Conservation (phyloP, 2,797 vertebrate genomes). For the Myripristis jacobus region DNA sequence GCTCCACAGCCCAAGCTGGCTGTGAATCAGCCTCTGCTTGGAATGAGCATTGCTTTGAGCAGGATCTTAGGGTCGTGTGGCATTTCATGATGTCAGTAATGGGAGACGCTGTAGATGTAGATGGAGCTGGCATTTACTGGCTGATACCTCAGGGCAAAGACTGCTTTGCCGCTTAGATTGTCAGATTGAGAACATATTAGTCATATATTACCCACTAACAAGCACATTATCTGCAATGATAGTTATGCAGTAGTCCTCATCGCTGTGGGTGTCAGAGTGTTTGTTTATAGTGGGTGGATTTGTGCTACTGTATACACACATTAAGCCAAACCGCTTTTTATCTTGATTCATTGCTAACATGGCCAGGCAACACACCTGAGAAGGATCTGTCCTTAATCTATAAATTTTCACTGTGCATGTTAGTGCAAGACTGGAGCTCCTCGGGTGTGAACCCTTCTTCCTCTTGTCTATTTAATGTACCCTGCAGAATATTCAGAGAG, state of each 20-base stretch:
- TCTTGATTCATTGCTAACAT: constrained; percentile 22
- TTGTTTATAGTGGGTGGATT: constrained; percentile 37
- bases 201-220: constrained; percentile 39
- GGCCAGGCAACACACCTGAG: constrained; percentile 36
- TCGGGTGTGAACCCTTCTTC: constrained; percentile 50
- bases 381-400: constrained; percentile 53
- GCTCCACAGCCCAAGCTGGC: constrained; percentile 37
- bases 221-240: constrained; percentile 41
- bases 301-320: constrained; percentile 23
- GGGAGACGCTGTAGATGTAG: constrained; percentile 35
- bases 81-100: constrained; percentile 59
- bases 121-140: constrained; percentile 56
- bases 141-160: constrained; percentile 51
- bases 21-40: constrained; percentile 28
- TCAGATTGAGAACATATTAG: constrained; percentile 57
- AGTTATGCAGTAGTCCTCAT: constrained; percentile 9
- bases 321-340: constrained; percentile 14
- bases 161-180: constrained; percentile 49
- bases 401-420: constrained; percentile 1
- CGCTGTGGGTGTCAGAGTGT: constrained; percentile 27
- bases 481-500: constrained; percentile 57
- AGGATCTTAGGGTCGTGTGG: constrained; percentile 38
- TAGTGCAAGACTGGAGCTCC: constrained; percentile 38
- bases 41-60: constrained; percentile 55
- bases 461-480: constrained; percentile 46